Percentiles rank a stretch among this genome's conserved stretches.
Evolutionary conservation across 2,113 vertebrate genomes (phyloP).

Genomic region (Sciurus niger): DNA sequence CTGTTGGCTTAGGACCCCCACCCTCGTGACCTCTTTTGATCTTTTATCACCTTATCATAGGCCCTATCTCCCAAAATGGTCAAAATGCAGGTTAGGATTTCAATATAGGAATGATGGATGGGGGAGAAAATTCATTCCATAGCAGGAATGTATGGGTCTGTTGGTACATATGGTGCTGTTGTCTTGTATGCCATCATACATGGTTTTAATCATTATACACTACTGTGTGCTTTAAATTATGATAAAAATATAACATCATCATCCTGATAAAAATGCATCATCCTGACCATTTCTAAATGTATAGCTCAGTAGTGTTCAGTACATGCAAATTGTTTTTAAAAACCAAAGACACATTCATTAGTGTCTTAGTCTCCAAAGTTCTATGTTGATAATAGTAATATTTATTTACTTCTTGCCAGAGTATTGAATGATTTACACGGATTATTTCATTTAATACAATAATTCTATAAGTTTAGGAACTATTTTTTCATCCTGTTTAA

Average conservation of each 20-base stretch:
- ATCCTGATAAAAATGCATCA: neutral
- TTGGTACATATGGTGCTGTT: neutral
- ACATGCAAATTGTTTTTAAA: neutral
- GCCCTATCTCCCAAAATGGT: neutral
- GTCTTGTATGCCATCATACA: neutral
- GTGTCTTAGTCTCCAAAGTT: neutral
- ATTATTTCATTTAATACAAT: conserved; percentile 3
- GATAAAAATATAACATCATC: neutral
- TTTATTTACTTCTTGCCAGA: conserved; percentile 1
- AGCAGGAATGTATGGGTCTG: neutral
- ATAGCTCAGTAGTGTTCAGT: neutral
- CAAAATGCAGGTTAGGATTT: neutral
- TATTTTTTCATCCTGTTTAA: conserved; percentile 6
- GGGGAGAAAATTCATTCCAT: neutral
- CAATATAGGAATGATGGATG: neutral
- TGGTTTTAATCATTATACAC: neutral
- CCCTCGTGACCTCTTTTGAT: neutral
- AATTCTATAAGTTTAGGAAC: conserved; percentile 8
- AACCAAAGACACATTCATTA: neutral
- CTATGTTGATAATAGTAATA: neutral
- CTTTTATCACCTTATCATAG: neutral
- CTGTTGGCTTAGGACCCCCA: neutral
- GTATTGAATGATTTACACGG: neutral
- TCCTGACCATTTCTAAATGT: neutral
- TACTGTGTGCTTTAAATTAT: neutral